Percentiles rank a stretch among this genome's conserved stretches.
phyloP scores from a whole-genome alignment of 2,888 invertebrate genomes.

The Dryocosmus kuriphilus region DNA sequence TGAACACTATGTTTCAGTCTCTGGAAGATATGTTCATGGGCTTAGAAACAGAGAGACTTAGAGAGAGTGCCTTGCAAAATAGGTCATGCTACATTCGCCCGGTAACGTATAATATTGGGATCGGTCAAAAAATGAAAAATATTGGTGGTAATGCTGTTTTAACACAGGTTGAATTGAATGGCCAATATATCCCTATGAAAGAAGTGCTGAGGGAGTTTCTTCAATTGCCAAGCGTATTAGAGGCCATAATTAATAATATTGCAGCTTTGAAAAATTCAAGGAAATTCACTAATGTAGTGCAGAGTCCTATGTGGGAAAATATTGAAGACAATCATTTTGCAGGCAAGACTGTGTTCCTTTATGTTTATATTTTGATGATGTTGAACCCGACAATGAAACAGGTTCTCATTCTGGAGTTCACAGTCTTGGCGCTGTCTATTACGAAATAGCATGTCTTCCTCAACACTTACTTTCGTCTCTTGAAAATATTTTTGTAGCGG shows the following conservation, averaged over 20 bases:
- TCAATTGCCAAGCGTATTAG: constrained; percentile 46
- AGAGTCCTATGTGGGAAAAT: constrained; percentile 50
- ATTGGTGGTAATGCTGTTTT: constrained; percentile 38
- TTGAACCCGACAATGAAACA: constrained; percentile 50
- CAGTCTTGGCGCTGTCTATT: constrained; percentile 52
- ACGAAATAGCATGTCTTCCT: no score
- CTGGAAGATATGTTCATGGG: no score
- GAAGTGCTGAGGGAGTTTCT: constrained; percentile 44
- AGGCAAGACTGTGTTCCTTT: constrained; percentile 45
- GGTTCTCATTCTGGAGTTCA: constrained; percentile 51
- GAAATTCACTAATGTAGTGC: constrained; percentile 49
- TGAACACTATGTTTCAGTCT: no score
- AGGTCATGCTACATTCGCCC: constrained; percentile 40
- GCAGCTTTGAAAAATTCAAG: constrained; percentile 35
- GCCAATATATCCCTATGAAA: constrained; percentile 47
- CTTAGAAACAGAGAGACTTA: no score
- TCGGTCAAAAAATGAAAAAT: constrained; percentile 41
- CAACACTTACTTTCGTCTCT: no score
- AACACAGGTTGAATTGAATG: constrained; percentile 46
- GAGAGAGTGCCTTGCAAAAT: constrained; percentile 40
- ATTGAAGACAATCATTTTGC: constrained; percentile 39
- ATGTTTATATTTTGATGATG: constrained; percentile 52
- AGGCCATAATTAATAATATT: constrained; percentile 41
- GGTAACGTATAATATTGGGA: constrained; percentile 39
- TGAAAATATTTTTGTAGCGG: no score